A percentile compares a stretch with the other conserved stretches of the same genome.
Evolutionary conservation across 2,113 vertebrate genomes (phyloP).

Genomic region (Silurus asotus): DNA sequence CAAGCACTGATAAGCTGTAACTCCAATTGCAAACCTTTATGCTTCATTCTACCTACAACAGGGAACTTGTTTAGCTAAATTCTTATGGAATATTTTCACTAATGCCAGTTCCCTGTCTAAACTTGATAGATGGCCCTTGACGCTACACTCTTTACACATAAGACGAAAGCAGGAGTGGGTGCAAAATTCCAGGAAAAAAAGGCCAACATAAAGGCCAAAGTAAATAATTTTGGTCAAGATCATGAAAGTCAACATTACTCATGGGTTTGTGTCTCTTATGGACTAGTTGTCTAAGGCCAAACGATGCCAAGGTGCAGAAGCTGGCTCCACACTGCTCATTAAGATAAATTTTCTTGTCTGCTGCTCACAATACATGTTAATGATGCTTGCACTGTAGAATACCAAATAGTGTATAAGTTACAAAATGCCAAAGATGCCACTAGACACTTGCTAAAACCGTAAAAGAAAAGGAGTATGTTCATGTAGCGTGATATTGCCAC

Average conservation of each 20-base stretch:
- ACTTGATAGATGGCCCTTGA: background rate
- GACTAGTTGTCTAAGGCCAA: background rate
- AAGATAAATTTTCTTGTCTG: background rate
- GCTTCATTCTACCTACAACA: background rate
- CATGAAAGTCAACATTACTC: background rate
- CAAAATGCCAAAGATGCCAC: background rate
- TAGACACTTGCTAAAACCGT: background rate
- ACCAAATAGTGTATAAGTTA: too few relatives aligned
- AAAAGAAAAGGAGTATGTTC: background rate
- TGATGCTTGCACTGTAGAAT: background rate
- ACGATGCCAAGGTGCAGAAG: background rate
- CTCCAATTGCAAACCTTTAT: background rate
- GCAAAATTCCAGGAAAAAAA: background rate
- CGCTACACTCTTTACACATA: background rate
- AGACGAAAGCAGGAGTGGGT: background rate
- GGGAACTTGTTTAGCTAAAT: background rate
- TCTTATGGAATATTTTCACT: background rate
- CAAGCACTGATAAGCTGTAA: background rate
- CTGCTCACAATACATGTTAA: background rate
- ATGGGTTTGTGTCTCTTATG: background rate
- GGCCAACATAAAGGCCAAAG: background rate
- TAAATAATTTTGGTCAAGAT: background rate
- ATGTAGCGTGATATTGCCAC: background rate
- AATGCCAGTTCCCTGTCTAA: conserved; percentile 3
- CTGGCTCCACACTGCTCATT: background rate